phyloP scores from a whole-genome alignment of 2,888 invertebrate genomes.

The Sthenelais limicola region DNA sequence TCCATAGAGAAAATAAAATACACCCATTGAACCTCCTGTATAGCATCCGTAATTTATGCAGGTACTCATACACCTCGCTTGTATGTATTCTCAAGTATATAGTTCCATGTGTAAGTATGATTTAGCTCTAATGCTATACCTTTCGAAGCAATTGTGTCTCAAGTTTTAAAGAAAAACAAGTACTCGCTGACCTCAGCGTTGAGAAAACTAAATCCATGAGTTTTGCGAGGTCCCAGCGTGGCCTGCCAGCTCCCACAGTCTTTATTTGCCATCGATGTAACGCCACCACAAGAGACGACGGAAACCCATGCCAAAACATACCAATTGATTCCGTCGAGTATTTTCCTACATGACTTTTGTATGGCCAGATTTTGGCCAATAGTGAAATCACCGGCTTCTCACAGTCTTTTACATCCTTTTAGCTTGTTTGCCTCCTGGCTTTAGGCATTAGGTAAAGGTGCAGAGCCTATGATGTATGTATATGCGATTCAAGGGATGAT shows the following conservation, averaged over 20 bases:
- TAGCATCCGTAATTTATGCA: no score
- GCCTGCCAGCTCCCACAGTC: not conserved
- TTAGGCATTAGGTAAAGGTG: no score
- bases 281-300: not conserved
- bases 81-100: no score
- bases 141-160: no score
- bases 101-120: no score
- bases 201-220: slow-evolving; percentile 1
- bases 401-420: slow-evolving; percentile 1
- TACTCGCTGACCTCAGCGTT: not conserved
- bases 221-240: not conserved
- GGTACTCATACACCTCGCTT: no score
- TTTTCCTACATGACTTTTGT: not conserved
- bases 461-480: no score
- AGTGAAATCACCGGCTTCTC: not conserved
- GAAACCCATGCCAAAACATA: slow-evolving; percentile 8
- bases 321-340: not conserved
- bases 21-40: no score
- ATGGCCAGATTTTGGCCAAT: not conserved
- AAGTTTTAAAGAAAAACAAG: slow-evolving; percentile 1
- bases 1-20: no score
- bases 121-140: no score
- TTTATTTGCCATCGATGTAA: not conserved
- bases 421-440: not conserved
- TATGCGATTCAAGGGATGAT: no score